Evolutionary conservation across 2,113 vertebrate species (phyloP).

Genomic region (Edolisoma coerulescens): DNA sequence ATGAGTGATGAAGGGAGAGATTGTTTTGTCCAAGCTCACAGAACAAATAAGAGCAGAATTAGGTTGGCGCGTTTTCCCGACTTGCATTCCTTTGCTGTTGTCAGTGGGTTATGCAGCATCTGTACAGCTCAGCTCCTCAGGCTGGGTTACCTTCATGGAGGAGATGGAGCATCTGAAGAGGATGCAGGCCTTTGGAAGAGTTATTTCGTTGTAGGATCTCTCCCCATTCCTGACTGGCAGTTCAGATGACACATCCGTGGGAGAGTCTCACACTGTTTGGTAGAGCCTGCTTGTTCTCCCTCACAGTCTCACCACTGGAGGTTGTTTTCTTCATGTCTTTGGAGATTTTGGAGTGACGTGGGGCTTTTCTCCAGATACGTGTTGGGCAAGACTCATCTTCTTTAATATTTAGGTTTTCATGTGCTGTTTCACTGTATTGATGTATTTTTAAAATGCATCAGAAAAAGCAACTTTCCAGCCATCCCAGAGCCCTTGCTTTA

Average conservation of each 20-base stretch:
- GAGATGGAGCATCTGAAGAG: not conserved
- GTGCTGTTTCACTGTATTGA: not conserved
- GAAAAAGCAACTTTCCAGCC: not conserved
- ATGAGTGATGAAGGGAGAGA: not conserved
- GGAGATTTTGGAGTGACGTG: not conserved
- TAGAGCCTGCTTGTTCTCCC: not conserved
- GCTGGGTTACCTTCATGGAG: not conserved
- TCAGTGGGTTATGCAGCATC: not conserved
- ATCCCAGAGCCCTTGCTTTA: not conserved
- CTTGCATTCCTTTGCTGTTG: not conserved
- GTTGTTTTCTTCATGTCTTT: not conserved
- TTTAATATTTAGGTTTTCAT: not conserved
- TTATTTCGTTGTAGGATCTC: not conserved
- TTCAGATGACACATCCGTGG: not conserved
- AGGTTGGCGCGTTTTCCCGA: fast-evolving
- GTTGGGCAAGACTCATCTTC: not conserved
- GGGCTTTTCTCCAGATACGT: not conserved
- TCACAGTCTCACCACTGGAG: not conserved
- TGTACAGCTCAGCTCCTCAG: not conserved
- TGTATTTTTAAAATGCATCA: not conserved
- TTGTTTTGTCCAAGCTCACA: not conserved
- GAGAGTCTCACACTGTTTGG: not conserved
- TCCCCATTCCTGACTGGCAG: not conserved
- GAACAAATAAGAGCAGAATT: not conserved
- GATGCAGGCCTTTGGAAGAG: not conserved